Base-by-base conservation (phyloP, 2,888 invertebrate species). In the Sminthurides aquaticus region DNA sequence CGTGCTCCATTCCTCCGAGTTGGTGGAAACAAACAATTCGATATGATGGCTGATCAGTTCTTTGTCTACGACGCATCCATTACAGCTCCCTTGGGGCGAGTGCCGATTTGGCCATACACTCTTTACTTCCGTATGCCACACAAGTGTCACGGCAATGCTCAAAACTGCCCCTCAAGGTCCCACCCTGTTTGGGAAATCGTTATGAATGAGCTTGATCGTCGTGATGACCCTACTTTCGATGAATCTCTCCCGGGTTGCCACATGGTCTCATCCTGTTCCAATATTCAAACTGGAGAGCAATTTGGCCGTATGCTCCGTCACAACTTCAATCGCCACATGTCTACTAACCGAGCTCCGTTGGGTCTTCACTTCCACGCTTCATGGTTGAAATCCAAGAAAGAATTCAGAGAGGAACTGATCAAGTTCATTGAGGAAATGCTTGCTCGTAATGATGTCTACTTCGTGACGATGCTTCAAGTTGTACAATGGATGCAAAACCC, bases 71-170 rank as follows among this genome's bases (percentile, higher is more conserved):
- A 97, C 79, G 93, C 94, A 52, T 94, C 95, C 59, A 93, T 96
- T 78, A 92, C 93, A 0, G 91, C 93, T 1, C 91, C 93, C 0
- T 82, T 93, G 52, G 89, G 88, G 8, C 91, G 92, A 77, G 91
- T 91, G 22, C 94, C 94, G 65, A 86, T 93, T 74, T 97, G 97
- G 97, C 97, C 97, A 2, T 97, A 97, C 83, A 97, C 96, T 64
- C 89, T 97, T 87, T 95, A 96, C 84, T 95, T 93, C 85, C 87
- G 91, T 76, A 92, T 95, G 90, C 92, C 94, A 0, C 94, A 93
- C 80, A 86, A 90, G 79, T 94, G 94, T 79, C 91, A 91, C 79
- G 92, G 92, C 69, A 94, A 94, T 78, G 91, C 91, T 20, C 91
- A 91, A 78, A 93, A 93, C 79, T 94, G 94, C 77, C 93, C 94